Percentiles rank a stretch among this genome's conserved stretches.
Evolutionary conservation across 2,888 invertebrate genomes (phyloP).

Genomic region (Molanna angustata): DNA sequence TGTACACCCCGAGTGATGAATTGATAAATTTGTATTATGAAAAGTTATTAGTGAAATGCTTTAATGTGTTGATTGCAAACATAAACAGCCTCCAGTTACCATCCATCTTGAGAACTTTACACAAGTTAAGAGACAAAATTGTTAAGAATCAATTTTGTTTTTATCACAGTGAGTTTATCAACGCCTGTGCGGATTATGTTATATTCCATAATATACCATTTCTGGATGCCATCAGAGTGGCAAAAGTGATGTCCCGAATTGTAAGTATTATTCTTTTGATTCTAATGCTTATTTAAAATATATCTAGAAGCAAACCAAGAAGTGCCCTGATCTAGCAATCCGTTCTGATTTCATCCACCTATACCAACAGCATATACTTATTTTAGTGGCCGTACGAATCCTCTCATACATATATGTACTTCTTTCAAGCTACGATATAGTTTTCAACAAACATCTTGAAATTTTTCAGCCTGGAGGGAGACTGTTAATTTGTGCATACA

Average conservation of each 20-base stretch:
- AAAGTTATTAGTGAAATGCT: slow-evolving; percentile 52
- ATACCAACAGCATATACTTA: too few relatives aligned
- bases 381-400: too few relatives aligned
- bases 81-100: slow-evolving; percentile 46
- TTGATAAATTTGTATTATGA: too few relatives aligned
- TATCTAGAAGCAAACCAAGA: too few relatives aligned
- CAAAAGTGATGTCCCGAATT: slow-evolving; percentile 54
- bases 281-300: too few relatives aligned
- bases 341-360: too few relatives aligned
- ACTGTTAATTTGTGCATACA: too few relatives aligned
- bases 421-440: too few relatives aligned
- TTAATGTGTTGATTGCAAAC: slow-evolving; percentile 48
- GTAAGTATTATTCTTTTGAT: slow-evolving; percentile 45
- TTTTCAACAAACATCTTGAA: too few relatives aligned
- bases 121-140: slow-evolving; percentile 49
- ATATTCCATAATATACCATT: slow-evolving; percentile 54
- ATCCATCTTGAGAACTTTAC: slow-evolving; percentile 52
- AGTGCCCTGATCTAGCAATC: too few relatives aligned
- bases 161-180: slow-evolving; percentile 61
- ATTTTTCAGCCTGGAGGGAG: too few relatives aligned
- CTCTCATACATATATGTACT: too few relatives aligned
- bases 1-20: slow-evolving; percentile 45
- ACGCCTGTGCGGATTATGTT: slow-evolving; percentile 53
- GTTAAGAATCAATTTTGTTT: slow-evolving; percentile 47
- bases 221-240: slow-evolving; percentile 47